Percentiles rank a stretch among this genome's conserved stretches.
Conservation (phyloP, 2,888 invertebrate genomes). For the Smittia sp. region DNA sequence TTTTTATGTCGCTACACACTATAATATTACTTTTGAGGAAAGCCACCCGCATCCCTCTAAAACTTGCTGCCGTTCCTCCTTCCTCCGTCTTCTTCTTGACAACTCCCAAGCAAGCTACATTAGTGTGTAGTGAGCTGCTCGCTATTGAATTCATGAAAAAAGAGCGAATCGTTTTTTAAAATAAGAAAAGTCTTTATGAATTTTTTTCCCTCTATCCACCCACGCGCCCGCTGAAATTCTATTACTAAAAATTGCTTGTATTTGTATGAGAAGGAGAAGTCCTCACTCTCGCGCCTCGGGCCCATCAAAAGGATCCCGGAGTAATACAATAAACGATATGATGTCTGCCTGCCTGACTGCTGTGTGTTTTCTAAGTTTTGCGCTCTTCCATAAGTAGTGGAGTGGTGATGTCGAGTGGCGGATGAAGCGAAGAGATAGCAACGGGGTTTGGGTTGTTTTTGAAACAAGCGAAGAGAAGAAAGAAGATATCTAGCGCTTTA, state of each 20-base stretch:
- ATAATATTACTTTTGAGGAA: slow-evolving; percentile 24
- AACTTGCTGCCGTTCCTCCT: not conserved
- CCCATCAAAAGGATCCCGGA: not conserved
- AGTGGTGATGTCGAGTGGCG: not conserved
- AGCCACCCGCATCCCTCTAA: slow-evolving; percentile 21
- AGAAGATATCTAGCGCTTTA: slow-evolving; percentile 14
- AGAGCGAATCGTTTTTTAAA: slow-evolving; percentile 33
- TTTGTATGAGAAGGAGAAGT: slow-evolving; percentile 20
- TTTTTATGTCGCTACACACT: slow-evolving; percentile 37
- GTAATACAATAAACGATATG: slow-evolving; percentile 40
- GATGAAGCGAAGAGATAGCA: not conserved
- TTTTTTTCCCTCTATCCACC: slow-evolving; percentile 28
- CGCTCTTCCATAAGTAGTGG: not conserved
- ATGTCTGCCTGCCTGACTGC: slow-evolving; percentile 30
- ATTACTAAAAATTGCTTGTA: slow-evolving; percentile 36
- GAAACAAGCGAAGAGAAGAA: slow-evolving; percentile 5
- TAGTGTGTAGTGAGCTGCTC: slow-evolving; percentile 4
- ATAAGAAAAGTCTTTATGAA: slow-evolving; percentile 38
- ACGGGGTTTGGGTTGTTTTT: not conserved
- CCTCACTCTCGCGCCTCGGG: not conserved
- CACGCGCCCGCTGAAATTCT: slow-evolving; percentile 7
- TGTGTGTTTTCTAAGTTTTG: slow-evolving; percentile 32
- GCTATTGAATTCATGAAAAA: slow-evolving; percentile 23
- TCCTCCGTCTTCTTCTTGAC: not conserved
- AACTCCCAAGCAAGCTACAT: not conserved